Conservation (phyloP, 2,797 vertebrate genomes). For the Sebastiscus tertius region DNA sequence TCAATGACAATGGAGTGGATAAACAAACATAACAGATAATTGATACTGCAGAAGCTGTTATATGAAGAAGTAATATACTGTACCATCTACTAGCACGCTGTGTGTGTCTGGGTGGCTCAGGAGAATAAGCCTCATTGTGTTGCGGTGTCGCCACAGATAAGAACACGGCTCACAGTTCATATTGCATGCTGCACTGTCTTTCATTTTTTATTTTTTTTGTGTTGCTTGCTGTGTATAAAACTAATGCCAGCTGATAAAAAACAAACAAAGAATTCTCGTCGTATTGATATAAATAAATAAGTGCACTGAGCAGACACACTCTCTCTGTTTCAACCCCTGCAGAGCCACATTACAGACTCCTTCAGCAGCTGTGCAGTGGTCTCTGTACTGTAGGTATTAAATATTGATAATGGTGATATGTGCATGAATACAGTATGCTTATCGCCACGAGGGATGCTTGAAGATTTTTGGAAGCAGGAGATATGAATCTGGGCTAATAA, state of each 20-base stretch:
- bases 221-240: constrained; percentile 34
- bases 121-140: constrained; percentile 39
- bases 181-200: constrained; percentile 38
- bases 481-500: constrained; percentile 52
- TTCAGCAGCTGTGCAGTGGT: constrained; percentile 51
- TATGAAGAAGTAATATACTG: neutral
- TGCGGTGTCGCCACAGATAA: constrained; percentile 30
- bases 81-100: neutral
- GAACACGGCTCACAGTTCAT: constrained; percentile 38
- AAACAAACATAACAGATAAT: neutral
- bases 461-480: constrained; percentile 30
- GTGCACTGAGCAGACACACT: constrained; percentile 8
- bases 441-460: constrained; percentile 20
- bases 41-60: neutral
- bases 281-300: constrained; percentile 46
- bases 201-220: constrained; percentile 19
- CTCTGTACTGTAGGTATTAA: constrained; percentile 59
- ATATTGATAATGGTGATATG: constrained; percentile 68
- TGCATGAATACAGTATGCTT: constrained; percentile 46
- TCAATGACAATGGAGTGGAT: neutral
- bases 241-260: constrained; percentile 47
- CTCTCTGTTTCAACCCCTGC: constrained; percentile 30
- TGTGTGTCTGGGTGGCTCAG: constrained; percentile 5
- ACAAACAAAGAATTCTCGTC: constrained; percentile 24
- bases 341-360: constrained; percentile 41